Evolutionary conservation across 2,113 vertebrate genomes (phyloP).

Genomic region (Desmodus rotundus): DNA sequence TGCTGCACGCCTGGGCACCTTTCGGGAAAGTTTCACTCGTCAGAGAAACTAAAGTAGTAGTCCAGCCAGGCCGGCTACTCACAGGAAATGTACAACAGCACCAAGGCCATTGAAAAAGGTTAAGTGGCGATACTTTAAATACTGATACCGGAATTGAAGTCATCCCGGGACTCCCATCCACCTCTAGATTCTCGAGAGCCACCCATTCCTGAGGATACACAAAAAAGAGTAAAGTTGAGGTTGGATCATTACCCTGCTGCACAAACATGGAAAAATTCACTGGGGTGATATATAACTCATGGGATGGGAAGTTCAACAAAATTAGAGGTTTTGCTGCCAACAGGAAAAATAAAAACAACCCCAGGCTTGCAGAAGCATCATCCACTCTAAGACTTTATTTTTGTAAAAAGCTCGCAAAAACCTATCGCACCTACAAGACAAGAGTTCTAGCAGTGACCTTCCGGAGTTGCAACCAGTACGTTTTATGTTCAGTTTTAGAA

Average conservation of each 20-base stretch:
- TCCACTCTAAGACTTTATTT: neutral
- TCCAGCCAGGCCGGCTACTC: neutral
- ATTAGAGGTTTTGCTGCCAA: neutral
- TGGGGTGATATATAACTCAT: neutral
- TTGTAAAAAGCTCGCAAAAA: neutral
- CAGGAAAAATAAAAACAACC: neutral
- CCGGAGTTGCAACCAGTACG: neutral
- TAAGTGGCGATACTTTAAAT: constrained; percentile 69
- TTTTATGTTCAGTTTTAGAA: neutral
- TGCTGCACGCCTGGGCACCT: neutral
- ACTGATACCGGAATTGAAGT: constrained; percentile 86
- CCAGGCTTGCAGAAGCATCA: constrained; percentile 15
- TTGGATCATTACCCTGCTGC: neutral
- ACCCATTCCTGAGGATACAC: constrained; percentile 90
- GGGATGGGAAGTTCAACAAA: neutral
- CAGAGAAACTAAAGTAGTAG: neutral
- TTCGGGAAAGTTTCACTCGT: neutral
- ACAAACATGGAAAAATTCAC: neutral
- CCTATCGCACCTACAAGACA: neutral
- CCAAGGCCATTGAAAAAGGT: neutral
- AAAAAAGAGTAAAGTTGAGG: constrained; percentile 70
- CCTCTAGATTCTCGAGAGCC: constrained; percentile 86
- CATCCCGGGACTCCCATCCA: constrained; percentile 88
- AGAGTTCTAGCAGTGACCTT: neutral
- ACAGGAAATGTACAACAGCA: neutral